Conservation (phyloP, 2,888 invertebrate genomes). For the Adineta ricciae region DNA sequence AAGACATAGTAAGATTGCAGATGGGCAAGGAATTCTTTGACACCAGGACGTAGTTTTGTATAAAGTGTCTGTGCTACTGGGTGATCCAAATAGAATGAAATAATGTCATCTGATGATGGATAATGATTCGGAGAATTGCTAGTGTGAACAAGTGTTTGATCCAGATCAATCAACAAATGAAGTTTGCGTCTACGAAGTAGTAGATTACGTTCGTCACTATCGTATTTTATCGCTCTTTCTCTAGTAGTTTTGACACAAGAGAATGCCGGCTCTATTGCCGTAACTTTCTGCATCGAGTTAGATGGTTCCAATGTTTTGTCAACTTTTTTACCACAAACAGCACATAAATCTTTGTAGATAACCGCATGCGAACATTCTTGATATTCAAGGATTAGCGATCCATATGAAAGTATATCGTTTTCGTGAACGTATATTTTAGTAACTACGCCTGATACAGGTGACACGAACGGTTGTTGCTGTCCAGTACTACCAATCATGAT, state of each 20-base stretch:
- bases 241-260: fast-evolving
- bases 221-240: conserved; percentile 71
- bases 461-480: background rate
- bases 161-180: conserved; percentile 87
- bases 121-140: conserved; percentile 59
- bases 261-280: background rate
- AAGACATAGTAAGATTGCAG: conserved; percentile 65
- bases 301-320: background rate
- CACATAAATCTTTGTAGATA: conserved; percentile 26
- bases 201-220: conserved; percentile 76
- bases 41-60: conserved; percentile 78
- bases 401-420: background rate
- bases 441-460: background rate
- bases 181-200: conserved; percentile 73
- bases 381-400: conserved; percentile 18
- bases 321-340: conserved; percentile 22
- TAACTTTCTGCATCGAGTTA: background rate
- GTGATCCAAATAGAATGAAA: background rate
- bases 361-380: conserved; percentile 26
- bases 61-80: conserved; percentile 53
- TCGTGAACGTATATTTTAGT: background rate
- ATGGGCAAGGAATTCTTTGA: conserved; percentile 68
- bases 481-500: background rate
- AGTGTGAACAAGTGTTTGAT: conserved; percentile 95
- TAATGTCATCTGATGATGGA: background rate